Base-by-base conservation (phyloP, 2,797 vertebrate species). In the Falco columbarius region DNA sequence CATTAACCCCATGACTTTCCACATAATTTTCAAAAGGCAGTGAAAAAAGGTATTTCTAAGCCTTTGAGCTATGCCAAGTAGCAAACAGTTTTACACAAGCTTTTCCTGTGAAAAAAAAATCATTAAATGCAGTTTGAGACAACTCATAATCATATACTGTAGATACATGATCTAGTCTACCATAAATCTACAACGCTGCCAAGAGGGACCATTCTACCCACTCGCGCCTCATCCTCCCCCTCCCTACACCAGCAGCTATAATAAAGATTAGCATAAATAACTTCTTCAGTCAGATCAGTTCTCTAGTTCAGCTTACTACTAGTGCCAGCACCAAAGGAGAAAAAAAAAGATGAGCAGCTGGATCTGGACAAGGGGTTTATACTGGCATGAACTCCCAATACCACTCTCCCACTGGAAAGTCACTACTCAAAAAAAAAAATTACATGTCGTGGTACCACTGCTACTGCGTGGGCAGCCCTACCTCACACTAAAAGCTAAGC, bases 161-260 rank as follows among this genome's bases (percentile, higher is more conserved):
- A 63, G 74, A 70, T 67, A 63, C 36, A 75, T 86, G 29, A 89
- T 19, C 85, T 20, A 90, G 82, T 74, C 76, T 72, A 72, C 74
- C 81, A 94, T 7, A 16, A 51, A 82, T 67, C 66, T 47, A 27
- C 63, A 73, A 8, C 34, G 12, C 40, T 85, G 94, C 91, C 95
- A 93, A 80, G 34, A 85, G 71, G 63, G 92, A 92, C 89, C 74
- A 49, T 56, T 89, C 77, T 89, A 93, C 71, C 93, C 90, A 93
- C 86, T 74, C 5, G 0, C 0, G 13, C 29, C 51, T 40, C 65
- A 87, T 94, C 90, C 87, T 88, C 89, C 72, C 23, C 55, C 83
- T 89, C 79, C 65, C 61, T 71, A 4, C 79, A 75, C 8, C 79
- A 91, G 85, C 85, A 93, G 63, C 90, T 80, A 49, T 46, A 91